Percentiles rank a stretch among this genome's conserved stretches.
Evolutionary conservation across 23 tunicate genomes (phyloP).

Genomic region (Oikopleura vanhoeffeni): DNA sequence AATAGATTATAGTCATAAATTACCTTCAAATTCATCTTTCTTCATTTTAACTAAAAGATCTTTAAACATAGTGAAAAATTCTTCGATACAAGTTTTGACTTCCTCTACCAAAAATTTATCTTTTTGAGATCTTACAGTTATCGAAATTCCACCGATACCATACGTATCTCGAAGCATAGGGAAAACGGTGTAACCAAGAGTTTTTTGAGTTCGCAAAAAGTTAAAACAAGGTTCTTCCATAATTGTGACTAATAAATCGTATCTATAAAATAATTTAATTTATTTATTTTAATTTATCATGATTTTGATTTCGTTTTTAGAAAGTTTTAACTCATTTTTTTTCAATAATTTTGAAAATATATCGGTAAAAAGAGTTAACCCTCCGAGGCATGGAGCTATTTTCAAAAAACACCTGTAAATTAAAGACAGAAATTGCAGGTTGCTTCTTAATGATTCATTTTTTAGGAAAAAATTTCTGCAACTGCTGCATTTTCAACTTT

Average conservation of each 20-base stretch:
- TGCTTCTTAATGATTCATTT: too few species aligned
- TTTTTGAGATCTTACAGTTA: constrained; percentile 43
- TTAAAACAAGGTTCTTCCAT: constrained; percentile 76
- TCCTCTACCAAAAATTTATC: constrained; percentile 52
- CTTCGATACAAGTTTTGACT: not conserved
- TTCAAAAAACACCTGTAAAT: too few species aligned
- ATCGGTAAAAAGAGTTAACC: too few species aligned
- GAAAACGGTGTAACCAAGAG: constrained; percentile 60
- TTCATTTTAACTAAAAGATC: not conserved
- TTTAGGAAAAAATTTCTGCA: too few species aligned
- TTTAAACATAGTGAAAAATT: constrained; percentile 18
- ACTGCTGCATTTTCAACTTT: too few species aligned
- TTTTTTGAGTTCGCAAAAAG: constrained; percentile 48
- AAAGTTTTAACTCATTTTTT: too few species aligned
- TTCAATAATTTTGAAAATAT: too few species aligned
- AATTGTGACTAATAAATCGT: constrained; percentile 20
- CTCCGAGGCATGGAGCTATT: too few species aligned
- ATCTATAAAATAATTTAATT: not conserved
- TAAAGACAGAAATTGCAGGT: too few species aligned
- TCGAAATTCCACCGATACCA: constrained; percentile 41
- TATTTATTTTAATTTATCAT: too few species aligned
- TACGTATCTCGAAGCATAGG: constrained; percentile 28
- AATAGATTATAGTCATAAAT: too few species aligned
- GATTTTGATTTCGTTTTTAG: too few species aligned
- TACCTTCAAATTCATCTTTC: constrained; percentile 1